Evolutionary conservation across 2,797 vertebrate species (phyloP), one percentile per base, ranked within the genome.

Genomic region (Aeoliscus strigatus): DNA sequence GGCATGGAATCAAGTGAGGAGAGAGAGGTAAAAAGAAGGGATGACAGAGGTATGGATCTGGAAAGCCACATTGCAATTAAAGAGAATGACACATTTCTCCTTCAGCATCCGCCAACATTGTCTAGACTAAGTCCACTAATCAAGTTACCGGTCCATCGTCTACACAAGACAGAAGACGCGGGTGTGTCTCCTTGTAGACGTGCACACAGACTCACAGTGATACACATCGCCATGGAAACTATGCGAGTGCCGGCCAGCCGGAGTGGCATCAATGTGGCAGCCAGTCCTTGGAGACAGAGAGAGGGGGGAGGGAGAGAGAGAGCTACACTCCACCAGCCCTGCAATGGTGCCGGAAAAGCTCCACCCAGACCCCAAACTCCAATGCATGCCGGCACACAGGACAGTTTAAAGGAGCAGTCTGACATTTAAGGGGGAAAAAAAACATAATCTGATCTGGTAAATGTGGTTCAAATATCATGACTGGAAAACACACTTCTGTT

Each of bases 101-200:
- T 67, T 68, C 46, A 69, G 59, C 48, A 47, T 52, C 50, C 64
- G 33, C 57, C 65, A 27, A 53, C 26, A 51, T 46, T 5, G 79
- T 80, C 81, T 74, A 69, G 73, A 80, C 76, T 64, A 73, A 75
- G 63, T 73, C 52, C 49, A 33, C 37, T 83, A 80, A 86, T 83
- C 55, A 61, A 71, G 70, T 84, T 81, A 83, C 50, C 31, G 17
- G 29, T 42, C 29, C 45, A 59, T 51, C 51, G 47, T 66, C 38
- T 21, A 32, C 25, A 60, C 39, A 63, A 61, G 51, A 60, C 11
- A 44, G n/a, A 63, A 51, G 30, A 50, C 17, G 44, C 43, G 58
- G 66, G 78, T 9, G 62, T 77, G 75, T 54, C 73, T 4, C 42
- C 40, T 28, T 37, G 7, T 6, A 11, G 21, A 15, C 30, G 5